Percentiles rank a stretch among this genome's conserved stretches.
Conservation (phyloP, 2,797 vertebrate species). For the Epinephelus malabaricus region DNA sequence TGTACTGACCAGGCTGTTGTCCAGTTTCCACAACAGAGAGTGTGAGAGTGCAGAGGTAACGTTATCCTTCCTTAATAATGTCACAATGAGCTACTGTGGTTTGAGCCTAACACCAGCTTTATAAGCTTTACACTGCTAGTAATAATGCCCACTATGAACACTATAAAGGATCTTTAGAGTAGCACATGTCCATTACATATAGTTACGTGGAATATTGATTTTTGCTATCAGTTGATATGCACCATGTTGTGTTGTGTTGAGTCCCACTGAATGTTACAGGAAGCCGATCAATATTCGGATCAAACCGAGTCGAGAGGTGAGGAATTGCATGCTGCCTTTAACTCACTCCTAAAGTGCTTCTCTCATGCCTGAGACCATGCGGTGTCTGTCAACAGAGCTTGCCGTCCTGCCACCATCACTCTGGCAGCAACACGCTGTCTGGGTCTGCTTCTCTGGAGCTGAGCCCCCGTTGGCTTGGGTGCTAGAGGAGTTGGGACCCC, state of each 20-base stretch:
- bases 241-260: slow-evolving; percentile 58
- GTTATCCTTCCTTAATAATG: slow-evolving; percentile 50
- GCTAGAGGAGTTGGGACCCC: slow-evolving; percentile 50
- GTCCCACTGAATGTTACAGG: slow-evolving; percentile 61
- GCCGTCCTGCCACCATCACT: slow-evolving; percentile 46
- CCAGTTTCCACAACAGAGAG: slow-evolving; percentile 60
- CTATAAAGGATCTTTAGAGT: slow-evolving; percentile 63
- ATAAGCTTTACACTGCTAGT: slow-evolving; percentile 59
- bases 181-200: slow-evolving; percentile 59
- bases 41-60: slow-evolving; percentile 73
- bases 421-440: slow-evolving; percentile 56
- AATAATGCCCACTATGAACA: slow-evolving; percentile 71
- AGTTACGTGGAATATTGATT: slow-evolving; percentile 57
- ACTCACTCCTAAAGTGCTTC: slow-evolving; percentile 83
- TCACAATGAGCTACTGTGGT: slow-evolving; percentile 71
- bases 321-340: slow-evolving; percentile 77
- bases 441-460: slow-evolving; percentile 63
- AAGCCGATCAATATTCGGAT: slow-evolving; percentile 55
- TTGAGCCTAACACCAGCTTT: slow-evolving; percentile 61
- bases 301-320: slow-evolving; percentile 67
- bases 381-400: slow-evolving; percentile 58
- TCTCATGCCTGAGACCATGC: slow-evolving; percentile 76
- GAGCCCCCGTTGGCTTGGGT: slow-evolving; percentile 51
- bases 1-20: slow-evolving; percentile 58
- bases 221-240: slow-evolving; percentile 65